These are phyloP conservation scores for Mionectes olivaceus DNA, from an alignment of 2,797 vertebrate species.

Conservation along the genomic window DNA sequence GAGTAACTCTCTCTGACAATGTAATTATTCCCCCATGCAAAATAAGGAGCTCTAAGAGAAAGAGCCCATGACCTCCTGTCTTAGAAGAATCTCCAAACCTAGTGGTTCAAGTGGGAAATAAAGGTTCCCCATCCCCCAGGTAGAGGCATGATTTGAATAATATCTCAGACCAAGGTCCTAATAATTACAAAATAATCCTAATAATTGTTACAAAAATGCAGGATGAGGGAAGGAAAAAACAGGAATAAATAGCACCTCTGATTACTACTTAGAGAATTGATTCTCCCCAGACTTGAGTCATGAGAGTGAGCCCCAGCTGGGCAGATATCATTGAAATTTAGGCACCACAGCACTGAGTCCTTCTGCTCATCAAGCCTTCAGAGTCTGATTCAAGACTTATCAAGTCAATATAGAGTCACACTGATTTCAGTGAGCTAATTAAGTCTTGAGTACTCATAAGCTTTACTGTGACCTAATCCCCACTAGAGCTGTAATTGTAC, in stretches of 20 bases:
- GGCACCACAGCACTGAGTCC: neutral
- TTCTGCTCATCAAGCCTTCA: neutral
- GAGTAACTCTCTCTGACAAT: neutral
- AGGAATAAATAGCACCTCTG: neutral
- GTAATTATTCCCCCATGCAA: neutral
- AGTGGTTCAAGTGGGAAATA: neutral
- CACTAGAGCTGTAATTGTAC: constrained; percentile 44
- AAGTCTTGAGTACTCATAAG: constrained; percentile 48
- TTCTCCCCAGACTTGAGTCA: neutral
- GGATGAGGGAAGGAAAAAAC: accelerated
- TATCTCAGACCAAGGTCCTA: neutral
- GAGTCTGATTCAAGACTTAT: constrained; percentile 12
- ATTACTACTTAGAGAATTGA: neutral
- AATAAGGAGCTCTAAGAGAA: neutral
- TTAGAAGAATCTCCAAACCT: neutral
- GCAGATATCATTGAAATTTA: neutral
- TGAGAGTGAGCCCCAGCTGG: neutral
- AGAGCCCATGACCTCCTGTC: neutral
- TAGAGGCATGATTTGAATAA: neutral
- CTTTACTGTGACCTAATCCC: constrained; percentile 54
- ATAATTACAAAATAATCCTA: neutral
- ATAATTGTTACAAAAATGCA: neutral
- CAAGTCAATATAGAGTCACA: constrained; percentile 3
- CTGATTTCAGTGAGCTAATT: constrained; percentile 54
- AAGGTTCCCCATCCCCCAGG: neutral